Evolutionary conservation across 2,113 vertebrate genomes (phyloP), one percentile per base, ranked within the genome.

Genomic region (Gnathonemus longibarbis): DNA sequence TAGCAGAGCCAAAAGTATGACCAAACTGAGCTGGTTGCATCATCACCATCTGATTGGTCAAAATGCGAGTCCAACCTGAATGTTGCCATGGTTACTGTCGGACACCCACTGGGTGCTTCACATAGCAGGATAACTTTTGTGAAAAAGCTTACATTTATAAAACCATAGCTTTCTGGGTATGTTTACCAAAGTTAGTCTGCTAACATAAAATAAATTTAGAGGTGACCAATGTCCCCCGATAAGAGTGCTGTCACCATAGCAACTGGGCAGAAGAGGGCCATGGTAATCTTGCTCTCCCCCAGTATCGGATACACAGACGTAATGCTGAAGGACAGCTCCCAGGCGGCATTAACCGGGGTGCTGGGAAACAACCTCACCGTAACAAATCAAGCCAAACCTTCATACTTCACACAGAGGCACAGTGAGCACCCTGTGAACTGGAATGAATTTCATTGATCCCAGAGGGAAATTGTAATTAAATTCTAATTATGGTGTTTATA

Each of bases 341-440:
- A 42, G 39, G 39, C 3, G 39, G 21, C 0, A 1, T 21, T 84
- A 84, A 4, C 66, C 35, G 35, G 66, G 11, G 66, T 27, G 27
- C 13, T 35, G 66, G 13, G 27, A 84, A 24, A 84, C 42, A 42
- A 46, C 11, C 35, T 92, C 90, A 91, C 91, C 90, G 66, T 35
- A 24, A 58, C 56, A 58, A 6, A 58, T n/a, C 21, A 58, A n/a
- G 8, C n/a, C 27, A 74, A 27, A 74, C 27, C 66, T 74, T 74
- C 27, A 31, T 74, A 39, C n/a, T 39, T 74, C 13, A 31, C 70
- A 74, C 5, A 15, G 70, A 74, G 70, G 13, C 70, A 74, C 70
- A 35, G 9, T 39, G n/a, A 35, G 31, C 39, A 74, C n/a, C 11
- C 66, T 15, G 27, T 74, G 10, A 35, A 35, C 2, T 39, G 27